Base-by-base conservation (phyloP, 1,140 invertebrate genomes). In the Philopotamus ludificatus region DNA sequence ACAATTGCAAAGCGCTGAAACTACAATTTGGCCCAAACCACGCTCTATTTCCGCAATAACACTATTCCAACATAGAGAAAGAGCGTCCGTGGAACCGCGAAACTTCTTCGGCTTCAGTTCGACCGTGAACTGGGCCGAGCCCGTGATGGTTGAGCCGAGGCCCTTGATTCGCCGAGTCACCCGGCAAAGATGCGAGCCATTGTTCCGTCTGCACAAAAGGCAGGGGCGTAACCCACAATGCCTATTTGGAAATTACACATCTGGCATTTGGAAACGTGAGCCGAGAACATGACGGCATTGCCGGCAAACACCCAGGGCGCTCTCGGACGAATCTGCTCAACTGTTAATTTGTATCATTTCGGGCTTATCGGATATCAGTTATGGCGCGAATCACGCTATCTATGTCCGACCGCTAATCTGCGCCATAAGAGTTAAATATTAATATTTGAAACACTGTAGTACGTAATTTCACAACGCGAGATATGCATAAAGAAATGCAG, bases 231-330 rank as follows among this genome's bases (percentile, higher is more conserved):
- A 25, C 51, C 51, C 51, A 12, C 23, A 28, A 21, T 54, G 51
- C 22, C 23, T 54, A 54, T 54, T 54, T 25, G 20, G 23, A 54
- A 54, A 25, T 54, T 54, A 54, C 51, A 54, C 51, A 54, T 54
- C 51, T 54, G 51, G 51, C 51, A 54, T 54, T 54, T 54, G 51
- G 28, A 25, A 54, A 54, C 20, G 21, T 3, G 51, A 54, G 20
- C 22, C 10, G 51, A 25, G 51, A 25, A 28, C 51, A 54, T 25
- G 3, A 54, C 3, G 8, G 22, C 23, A 54, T 26, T n/a, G 20
- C 18, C 18, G n/a, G n/a, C n/a, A 9, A 47, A 20, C 44, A 47
- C 44, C 15, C 44, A 8, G 44, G 44, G 44, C 44, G n/a, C n/a
- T n/a, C n/a, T n/a, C n/a, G n/a, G n/a, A n/a, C n/a, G n/a, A n/a